phyloP scores from a whole-genome alignment of 2,797 vertebrate species.

The Callimico goeldii region DNA sequence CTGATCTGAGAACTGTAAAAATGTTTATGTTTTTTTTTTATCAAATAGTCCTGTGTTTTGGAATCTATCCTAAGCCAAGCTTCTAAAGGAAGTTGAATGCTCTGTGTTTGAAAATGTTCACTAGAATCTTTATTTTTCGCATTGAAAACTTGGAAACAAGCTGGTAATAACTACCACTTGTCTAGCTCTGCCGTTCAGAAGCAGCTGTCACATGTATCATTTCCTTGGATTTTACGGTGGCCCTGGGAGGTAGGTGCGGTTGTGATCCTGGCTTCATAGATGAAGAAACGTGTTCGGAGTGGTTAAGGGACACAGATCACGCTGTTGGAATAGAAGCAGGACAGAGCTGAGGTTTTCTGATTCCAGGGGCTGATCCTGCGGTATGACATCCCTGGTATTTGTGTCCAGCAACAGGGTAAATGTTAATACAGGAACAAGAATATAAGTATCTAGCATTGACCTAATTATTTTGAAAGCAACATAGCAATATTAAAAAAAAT shows the following conservation, averaged over 20 bases:
- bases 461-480: background rate
- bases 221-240: background rate
- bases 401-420: background rate
- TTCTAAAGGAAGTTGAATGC: background rate
- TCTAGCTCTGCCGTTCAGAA: background rate
- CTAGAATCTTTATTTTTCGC: background rate
- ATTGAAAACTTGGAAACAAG: background rate
- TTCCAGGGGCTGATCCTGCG: background rate
- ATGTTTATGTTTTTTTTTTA: background rate
- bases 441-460: background rate
- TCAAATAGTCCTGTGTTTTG: background rate
- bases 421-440: background rate
- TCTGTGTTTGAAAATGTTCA: background rate
- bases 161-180: background rate
- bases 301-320: background rate
- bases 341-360: background rate
- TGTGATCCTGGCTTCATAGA: background rate
- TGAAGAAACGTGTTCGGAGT: background rate
- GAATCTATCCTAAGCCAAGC: background rate
- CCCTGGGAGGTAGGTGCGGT: background rate
- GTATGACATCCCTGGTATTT: background rate
- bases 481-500: background rate
- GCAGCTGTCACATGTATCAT: background rate
- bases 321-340: background rate
- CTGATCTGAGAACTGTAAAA: background rate